Conservation (phyloP, 2,797 vertebrate genomes). For the Enteromius thamalakanensis region DNA sequence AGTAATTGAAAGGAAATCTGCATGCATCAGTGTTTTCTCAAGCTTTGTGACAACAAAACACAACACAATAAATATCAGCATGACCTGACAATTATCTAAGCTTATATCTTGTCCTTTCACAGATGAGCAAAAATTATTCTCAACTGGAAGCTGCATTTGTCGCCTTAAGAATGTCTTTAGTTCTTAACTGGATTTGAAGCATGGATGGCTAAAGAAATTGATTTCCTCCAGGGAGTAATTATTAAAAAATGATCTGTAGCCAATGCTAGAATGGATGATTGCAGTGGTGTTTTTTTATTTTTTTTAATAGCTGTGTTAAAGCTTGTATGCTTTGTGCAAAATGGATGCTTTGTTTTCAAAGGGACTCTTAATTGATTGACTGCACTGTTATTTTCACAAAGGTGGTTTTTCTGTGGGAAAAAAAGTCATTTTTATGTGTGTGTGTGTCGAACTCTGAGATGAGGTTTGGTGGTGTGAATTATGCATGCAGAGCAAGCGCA, state of each 20-base stretch:
- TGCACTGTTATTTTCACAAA: conserved; percentile 44
- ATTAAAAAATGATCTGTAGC: conserved; percentile 43
- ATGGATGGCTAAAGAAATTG: conserved; percentile 42
- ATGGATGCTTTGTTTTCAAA: conserved; percentile 27
- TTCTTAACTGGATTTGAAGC: conserved; percentile 43
- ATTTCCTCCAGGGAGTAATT: conserved; percentile 40
- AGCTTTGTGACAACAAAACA: background rate
- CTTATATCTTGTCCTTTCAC: conserved; percentile 24
- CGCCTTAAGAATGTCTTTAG: conserved; percentile 33
- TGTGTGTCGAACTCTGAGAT: conserved; percentile 23
- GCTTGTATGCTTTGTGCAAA: background rate
- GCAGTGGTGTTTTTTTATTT: conserved; percentile 10
- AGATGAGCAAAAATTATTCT: conserved; percentile 24
- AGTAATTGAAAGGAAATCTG: conserved; percentile 1
- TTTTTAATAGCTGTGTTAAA: conserved; percentile 9
- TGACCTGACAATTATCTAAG: conserved; percentile 37
- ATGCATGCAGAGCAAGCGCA: conserved; percentile 52
- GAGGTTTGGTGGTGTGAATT: conserved; percentile 55
- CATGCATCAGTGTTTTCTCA: background rate
- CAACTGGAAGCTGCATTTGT: conserved; percentile 4
- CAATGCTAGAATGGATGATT: conserved; percentile 15
- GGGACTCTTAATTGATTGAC: conserved; percentile 58
- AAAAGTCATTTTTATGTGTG: background rate
- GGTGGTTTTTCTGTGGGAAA: conserved; percentile 9
- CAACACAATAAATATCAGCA: background rate